Base-by-base conservation (phyloP, 2,888 invertebrate genomes). In the Heteromurus nitidus region DNA sequence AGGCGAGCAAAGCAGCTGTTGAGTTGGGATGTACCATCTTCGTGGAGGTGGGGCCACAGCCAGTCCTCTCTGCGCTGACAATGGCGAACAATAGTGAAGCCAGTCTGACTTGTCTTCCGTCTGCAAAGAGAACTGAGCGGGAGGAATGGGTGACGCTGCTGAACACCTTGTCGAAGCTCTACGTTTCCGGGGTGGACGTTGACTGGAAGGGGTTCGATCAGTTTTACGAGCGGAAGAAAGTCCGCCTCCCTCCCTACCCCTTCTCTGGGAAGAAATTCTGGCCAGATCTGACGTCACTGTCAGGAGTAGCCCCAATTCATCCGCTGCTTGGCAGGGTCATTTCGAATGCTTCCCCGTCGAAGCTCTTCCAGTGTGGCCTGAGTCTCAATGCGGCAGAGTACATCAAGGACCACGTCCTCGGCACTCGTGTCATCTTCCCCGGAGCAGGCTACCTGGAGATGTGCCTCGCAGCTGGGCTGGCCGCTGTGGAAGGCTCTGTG, bases 181-280 rank as follows among this genome's bases (percentile, higher is more conserved):
- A 53, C 24, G 77, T 72, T 3, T 60, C 31, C 30, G 18, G 42
- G 2, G 60, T 62, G 1, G 50, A 42, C 18, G 70, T 85, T 26
- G 67, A 80, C 31, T 85, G 83, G 83, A 44, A 60, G n/a, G 64
- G 69, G 2, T 67, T 83, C 47, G 76, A 83, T 31, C 67, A 67
- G 11, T 67, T 47, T 44, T 70, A 58, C 20, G 18, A 31, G 1
- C 28, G 67, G 13, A 30, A 22, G 2, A 44, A 47, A 5, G 50
- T 72, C 0, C 16, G 22, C 11, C 42, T 81, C 1, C 83, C 81
- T 0, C 69, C 42, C 18, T 84, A 84, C 18, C 83, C 76, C 5
- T 84, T 84, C 30, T 36, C 77, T 44, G 20, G 79, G 13, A 84
- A 82, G 28, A 44, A 53, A 0, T 47, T 69, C 26, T 84, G 84